Percentiles rank a stretch among this genome's conserved stretches.
These are phyloP conservation scores for Petrocephalus schoutedeni DNA, from an alignment of 2,797 vertebrate genomes.

Conservation along the genomic window DNA sequence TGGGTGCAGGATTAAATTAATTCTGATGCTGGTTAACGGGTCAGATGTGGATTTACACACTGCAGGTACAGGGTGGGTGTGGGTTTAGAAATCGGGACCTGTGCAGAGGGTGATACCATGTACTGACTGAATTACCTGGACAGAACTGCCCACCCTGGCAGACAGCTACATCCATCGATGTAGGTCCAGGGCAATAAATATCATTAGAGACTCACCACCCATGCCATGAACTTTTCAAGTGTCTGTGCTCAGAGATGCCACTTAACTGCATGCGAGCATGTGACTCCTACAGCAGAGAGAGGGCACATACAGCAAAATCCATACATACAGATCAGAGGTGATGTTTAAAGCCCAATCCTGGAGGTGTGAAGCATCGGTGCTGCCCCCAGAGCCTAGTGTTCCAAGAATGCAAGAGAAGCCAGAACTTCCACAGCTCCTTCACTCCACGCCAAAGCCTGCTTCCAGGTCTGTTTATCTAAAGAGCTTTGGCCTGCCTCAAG, in stretches of 20 bases:
- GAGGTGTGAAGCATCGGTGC: background rate
- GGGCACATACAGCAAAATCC: background rate
- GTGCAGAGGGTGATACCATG: no score
- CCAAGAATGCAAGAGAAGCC: background rate
- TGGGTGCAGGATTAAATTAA: background rate
- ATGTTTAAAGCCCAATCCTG: background rate
- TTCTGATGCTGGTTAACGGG: background rate
- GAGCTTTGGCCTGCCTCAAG: background rate
- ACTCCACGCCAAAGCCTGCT: background rate
- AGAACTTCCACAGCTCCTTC: background rate
- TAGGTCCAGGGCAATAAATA: no score
- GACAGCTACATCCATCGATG: no score
- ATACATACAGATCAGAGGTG: background rate
- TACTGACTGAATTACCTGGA: no score
- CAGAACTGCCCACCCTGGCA: no score
- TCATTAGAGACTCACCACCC: no score
- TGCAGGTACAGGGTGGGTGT: background rate
- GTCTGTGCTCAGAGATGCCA: no score
- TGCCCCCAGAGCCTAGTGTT: background rate
- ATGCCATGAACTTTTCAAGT: no score
- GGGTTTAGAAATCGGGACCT: background rate
- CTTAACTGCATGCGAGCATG: no score
- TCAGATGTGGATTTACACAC: background rate
- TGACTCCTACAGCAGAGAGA: background rate
- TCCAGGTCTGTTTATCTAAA: background rate